Evolutionary conservation across 1,140 invertebrate genomes (phyloP), one percentile per base, ranked within the genome.

Genomic region (Macrosteles quadrilineatus): DNA sequence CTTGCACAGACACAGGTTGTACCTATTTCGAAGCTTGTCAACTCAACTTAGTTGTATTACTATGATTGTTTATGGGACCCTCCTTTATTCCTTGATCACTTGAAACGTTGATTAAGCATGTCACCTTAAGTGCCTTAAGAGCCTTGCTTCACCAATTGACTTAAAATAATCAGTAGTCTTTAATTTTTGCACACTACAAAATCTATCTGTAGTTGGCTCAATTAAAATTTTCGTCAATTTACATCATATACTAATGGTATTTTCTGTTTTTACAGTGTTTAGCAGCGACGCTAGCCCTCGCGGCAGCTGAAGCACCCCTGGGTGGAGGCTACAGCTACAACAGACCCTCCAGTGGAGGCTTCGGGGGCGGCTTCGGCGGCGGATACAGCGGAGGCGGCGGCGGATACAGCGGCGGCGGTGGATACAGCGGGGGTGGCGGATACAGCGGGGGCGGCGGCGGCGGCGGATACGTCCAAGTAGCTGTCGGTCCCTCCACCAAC

Each of bases 391-490:
- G 80, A 72, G 84, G 73, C 29, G 73, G 73, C 0, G 40, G 70
- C 14, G 70, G 72, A 0, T 68, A 64, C 45, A 25, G 66, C 27
- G 62, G 76, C 23, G 80, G 82, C n/a, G 80, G 82, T 47, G 78
- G 78, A 11, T 76, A 75, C 70, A 76, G 71, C 29, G 77, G 79
- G 68, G 79, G 81, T 67, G 83, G 84, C 43, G 82, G 84, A 32
- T 71, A 71, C 14, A 68, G 68, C 27, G 29, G 21, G 23, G 75
- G 75, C 50, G 81, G 83, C 59, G 80, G 82, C 1, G 88, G 90
- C 17, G 90, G 90, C 47, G 87, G 89, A 64, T 92, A 91, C 82
- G 84, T 84, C 70, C 85, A 87, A 47, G 91, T 92, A 0, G 87
- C 89, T 21, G 83, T 86, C 55, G 91, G 91, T 65, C 86, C 87